Base-by-base conservation (phyloP, 1,140 invertebrate genomes). In the Drosophila oshimai region DNA sequence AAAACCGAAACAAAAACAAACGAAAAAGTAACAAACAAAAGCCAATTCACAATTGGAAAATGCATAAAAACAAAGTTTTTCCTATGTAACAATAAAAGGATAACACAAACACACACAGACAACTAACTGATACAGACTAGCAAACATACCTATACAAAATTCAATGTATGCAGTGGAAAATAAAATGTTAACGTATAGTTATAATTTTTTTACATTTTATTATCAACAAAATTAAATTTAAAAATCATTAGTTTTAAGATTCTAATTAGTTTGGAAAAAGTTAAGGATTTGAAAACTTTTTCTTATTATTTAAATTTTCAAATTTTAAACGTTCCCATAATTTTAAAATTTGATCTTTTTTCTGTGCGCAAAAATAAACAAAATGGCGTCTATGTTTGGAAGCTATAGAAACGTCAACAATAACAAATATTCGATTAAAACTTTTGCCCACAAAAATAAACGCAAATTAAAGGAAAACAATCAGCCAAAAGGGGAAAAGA, bases 391-490 rank as follows among this genome's bases (percentile, higher is more conserved):
- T 24, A 17, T 64, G 50, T 73, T 51, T 39, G 22, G 37, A 13
- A 26, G 31, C 24, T 39, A 47, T 31, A 26, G 31, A 10, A 50
- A 46, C 37, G 37, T 78, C 41, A 72, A 72, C 60, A 81, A 77
- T 71, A 68, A 50, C 70, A 87, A 62, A 65, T 80, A 81, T 87
- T 87, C 81, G 81, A 87, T 87, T 87, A 87, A 87, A 87, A 87
- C 73, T 87, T 87, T 86, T 87, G 22, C 70, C 45, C 47, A 70
- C 45, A 53, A 70, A 76, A 58, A 74, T 68, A 37, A 78, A 44
- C 67, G 50, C 60, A 86, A 86, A 87, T 87, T 87, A 87, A 87
- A 87, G 81, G 77, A 87, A 87, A 87, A 87, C 76, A 86, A 70
- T 64, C 72, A 34, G 39, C 39, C 24, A 34, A 46, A 50, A 39